A percentile compares a stretch with the other conserved stretches of the same genome.
These are phyloP conservation scores for Daubentonia madagascariensis DNA, from an alignment of 2,113 vertebrate genomes.

Conservation along the genomic window DNA sequence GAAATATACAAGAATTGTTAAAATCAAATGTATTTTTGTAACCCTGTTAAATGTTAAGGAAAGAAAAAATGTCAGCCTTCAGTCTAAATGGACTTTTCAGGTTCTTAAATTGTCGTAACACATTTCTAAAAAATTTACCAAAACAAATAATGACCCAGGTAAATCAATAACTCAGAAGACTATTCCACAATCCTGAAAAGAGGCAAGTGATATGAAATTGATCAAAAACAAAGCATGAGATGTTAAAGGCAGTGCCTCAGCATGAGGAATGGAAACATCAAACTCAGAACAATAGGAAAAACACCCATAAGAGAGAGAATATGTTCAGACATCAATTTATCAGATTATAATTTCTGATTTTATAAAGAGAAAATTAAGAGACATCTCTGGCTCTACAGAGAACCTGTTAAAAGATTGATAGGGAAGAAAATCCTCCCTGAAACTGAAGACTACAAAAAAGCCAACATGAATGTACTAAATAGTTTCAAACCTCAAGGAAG, in stretches of 20 bases:
- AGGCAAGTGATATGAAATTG: not conserved
- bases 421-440: not conserved
- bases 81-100: slow-evolving; percentile 41
- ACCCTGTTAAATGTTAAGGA: slow-evolving; percentile 15
- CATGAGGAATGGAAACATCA: not conserved
- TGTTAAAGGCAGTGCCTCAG: not conserved
- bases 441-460: slow-evolving; percentile 32
- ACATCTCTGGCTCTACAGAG: not conserved
- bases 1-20: not conserved
- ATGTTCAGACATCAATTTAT: not conserved
- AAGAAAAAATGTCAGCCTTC: not conserved
- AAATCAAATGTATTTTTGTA: slow-evolving; percentile 13
- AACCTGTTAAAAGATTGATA: not conserved
- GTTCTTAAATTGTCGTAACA: not conserved
- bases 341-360: not conserved
- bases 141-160: not conserved
- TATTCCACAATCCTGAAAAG: not conserved
- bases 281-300: not conserved
- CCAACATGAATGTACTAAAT: not conserved
- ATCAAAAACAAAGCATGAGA: not conserved
- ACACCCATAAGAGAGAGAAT: not conserved
- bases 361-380: slow-evolving; percentile 27
- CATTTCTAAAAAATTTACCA: slow-evolving; percentile 25
- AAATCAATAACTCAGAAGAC: slow-evolving; percentile 6
- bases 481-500: slow-evolving; percentile 54